Percentiles rank a stretch among this genome's conserved stretches.
These are phyloP conservation scores for Athalia cordata DNA, from an alignment of 2,888 invertebrate genomes.

Conservation along the genomic window DNA sequence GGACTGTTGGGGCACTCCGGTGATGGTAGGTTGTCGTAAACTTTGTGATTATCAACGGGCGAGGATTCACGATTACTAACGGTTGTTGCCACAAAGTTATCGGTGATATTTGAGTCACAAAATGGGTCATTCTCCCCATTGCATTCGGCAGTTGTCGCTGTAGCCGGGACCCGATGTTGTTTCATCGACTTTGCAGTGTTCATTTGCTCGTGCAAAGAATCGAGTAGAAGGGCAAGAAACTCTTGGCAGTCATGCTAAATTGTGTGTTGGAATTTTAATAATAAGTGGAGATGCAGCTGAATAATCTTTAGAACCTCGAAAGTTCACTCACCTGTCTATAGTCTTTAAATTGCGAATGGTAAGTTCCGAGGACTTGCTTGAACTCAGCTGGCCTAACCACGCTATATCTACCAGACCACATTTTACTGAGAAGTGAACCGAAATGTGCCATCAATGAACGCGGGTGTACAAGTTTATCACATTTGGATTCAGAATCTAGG, in stretches of 20 bases:
- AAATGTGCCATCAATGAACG: slow-evolving; percentile 75
- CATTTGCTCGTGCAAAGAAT: slow-evolving; percentile 79
- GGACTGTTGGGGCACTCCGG: slow-evolving; percentile 70
- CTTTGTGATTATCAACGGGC: slow-evolving; percentile 62
- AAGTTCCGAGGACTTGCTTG: slow-evolving; percentile 77
- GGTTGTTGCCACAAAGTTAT: slow-evolving; percentile 50
- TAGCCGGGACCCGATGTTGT: slow-evolving; percentile 60
- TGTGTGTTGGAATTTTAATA: slow-evolving; percentile 32
- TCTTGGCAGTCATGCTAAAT: slow-evolving; percentile 81
- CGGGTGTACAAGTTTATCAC: slow-evolving; percentile 64
- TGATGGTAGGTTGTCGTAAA: slow-evolving; percentile 62
- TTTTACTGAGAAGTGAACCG: slow-evolving; percentile 75
- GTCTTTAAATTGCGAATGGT: slow-evolving; percentile 79
- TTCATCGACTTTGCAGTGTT: slow-evolving; percentile 70
- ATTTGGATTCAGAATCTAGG: slow-evolving; percentile 67
- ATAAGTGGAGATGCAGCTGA: neutral
- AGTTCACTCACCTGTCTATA: slow-evolving; percentile 76
- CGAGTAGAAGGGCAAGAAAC: slow-evolving; percentile 78
- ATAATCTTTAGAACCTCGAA: neutral
- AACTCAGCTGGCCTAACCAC: slow-evolving; percentile 77
- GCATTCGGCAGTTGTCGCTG: slow-evolving; percentile 2
- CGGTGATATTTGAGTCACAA: neutral
- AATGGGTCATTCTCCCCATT: neutral
- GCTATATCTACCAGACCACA: slow-evolving; percentile 77
- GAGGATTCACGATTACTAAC: slow-evolving; percentile 62